phyloP scores from a whole-genome alignment of 2,888 invertebrate genomes.

The Spicauda simplicius region DNA sequence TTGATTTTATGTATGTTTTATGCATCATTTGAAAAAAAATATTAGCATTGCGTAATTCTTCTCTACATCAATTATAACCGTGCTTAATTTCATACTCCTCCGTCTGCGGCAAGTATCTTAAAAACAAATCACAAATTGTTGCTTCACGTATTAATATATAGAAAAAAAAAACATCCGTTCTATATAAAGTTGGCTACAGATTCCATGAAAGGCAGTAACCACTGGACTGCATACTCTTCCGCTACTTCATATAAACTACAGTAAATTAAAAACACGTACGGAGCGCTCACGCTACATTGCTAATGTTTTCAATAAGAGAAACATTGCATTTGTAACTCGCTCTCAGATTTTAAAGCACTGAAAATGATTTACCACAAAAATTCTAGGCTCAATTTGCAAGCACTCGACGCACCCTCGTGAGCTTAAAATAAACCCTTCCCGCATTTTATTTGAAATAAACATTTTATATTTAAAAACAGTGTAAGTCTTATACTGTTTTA shows the following conservation, averaged over 20 bases:
- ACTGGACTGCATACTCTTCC: too few species aligned
- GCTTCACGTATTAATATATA: too few species aligned
- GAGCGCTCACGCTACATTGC: slow-evolving; percentile 32
- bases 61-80: too few species aligned
- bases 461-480: not conserved
- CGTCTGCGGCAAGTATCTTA: too few species aligned
- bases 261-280: not conserved
- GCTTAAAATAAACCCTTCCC: not conserved
- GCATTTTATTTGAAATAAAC: not conserved
- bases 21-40: too few species aligned
- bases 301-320: slow-evolving; percentile 13
- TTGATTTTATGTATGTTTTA: too few species aligned
- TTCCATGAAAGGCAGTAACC: too few species aligned
- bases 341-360: slow-evolving; percentile 11
- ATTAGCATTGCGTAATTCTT: too few species aligned
- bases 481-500: not conserved
- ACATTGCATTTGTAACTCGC: not conserved
- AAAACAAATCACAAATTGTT: too few species aligned
- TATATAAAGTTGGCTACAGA: too few species aligned
- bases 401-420: not conserved
- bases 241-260: not conserved
- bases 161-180: too few species aligned
- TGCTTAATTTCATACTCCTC: too few species aligned
- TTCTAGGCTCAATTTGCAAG: slow-evolving; percentile 15
- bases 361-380: slow-evolving; percentile 19